These are phyloP conservation scores for Crepidodera aurea DNA, from an alignment of 2,888 invertebrate genomes.

Conservation along the genomic window DNA sequence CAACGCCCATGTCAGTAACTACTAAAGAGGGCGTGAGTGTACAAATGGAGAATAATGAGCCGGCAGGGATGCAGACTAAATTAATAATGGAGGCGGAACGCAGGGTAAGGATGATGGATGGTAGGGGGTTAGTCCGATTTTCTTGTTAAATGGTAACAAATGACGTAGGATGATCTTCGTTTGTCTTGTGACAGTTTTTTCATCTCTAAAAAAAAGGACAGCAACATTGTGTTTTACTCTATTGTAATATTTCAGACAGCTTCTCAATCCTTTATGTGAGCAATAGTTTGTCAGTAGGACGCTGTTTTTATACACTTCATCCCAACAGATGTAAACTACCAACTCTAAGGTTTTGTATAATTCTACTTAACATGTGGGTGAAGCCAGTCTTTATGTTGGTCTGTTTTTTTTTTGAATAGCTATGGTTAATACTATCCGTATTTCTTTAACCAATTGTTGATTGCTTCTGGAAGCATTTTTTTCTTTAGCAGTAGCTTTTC, in stretches of 20 bases:
- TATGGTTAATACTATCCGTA: too few species aligned
- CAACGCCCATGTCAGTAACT: neutral
- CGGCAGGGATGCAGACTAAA: constrained; percentile 13
- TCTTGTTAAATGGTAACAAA: constrained; percentile 16
- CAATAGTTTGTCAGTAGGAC: too few species aligned
- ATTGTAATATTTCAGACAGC: neutral
- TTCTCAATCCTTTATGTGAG: too few species aligned
- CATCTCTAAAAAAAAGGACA: neutral
- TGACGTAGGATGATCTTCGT: constrained; percentile 3
- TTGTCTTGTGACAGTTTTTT: neutral
- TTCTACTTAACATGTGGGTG: too few species aligned
- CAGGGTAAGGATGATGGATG: constrained; percentile 17
- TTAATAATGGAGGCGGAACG: constrained; percentile 16
- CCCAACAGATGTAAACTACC: too few species aligned
- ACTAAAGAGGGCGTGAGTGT: constrained; percentile 19
- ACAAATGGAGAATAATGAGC: constrained; percentile 21
- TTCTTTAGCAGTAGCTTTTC: too few species aligned
- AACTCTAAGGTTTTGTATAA: too few species aligned
- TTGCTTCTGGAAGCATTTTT: too few species aligned
- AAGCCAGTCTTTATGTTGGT: too few species aligned
- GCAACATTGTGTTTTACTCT: constrained; percentile 3
- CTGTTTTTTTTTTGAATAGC: too few species aligned
- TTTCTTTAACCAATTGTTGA: too few species aligned
- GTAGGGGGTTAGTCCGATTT: constrained; percentile 9
- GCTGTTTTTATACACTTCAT: too few species aligned